Evolutionary conservation across 2,888 invertebrate species (phyloP).

Genomic region (Barypeithes pellucidus): DNA sequence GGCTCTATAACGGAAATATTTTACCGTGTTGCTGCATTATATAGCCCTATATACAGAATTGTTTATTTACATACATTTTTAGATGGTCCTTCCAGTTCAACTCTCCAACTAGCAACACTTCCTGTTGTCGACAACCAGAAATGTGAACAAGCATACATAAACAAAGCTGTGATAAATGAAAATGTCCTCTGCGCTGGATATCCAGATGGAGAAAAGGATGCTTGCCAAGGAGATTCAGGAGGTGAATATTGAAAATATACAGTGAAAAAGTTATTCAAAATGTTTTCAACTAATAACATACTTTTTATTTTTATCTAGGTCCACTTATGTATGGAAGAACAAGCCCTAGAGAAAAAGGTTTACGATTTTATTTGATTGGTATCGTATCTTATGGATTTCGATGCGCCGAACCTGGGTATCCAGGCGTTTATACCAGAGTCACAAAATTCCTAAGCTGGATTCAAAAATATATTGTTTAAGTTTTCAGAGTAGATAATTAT

Average conservation of each 20-base stretch:
- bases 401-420: slow-evolving; percentile 76
- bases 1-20: no score
- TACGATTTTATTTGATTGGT: slow-evolving; percentile 76
- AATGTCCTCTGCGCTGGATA: slow-evolving; percentile 82
- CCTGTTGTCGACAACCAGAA: slow-evolving; percentile 78
- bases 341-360: slow-evolving; percentile 58
- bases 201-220: slow-evolving; percentile 78
- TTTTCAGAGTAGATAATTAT: slow-evolving; percentile 41
- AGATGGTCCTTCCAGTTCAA: slow-evolving; percentile 81
- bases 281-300: no score
- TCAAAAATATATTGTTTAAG: slow-evolving; percentile 62
- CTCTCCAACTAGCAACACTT: slow-evolving; percentile 80
- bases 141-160: slow-evolving; percentile 76
- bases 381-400: slow-evolving; percentile 80
- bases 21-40: no score
- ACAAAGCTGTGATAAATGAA: slow-evolving; percentile 76
- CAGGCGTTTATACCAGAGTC: slow-evolving; percentile 78
- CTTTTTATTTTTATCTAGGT: slow-evolving; percentile 70
- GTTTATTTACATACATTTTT: no score
- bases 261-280: not conserved
- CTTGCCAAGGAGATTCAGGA: slow-evolving; percentile 88
- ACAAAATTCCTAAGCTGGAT: slow-evolving; percentile 79
- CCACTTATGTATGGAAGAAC: slow-evolving; percentile 77
- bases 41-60: no score
- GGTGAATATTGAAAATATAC: slow-evolving; percentile 24